These are phyloP conservation scores for Megaceryle alcyon DNA, from an alignment of 2,797 vertebrate genomes.

Conservation along the genomic window DNA sequence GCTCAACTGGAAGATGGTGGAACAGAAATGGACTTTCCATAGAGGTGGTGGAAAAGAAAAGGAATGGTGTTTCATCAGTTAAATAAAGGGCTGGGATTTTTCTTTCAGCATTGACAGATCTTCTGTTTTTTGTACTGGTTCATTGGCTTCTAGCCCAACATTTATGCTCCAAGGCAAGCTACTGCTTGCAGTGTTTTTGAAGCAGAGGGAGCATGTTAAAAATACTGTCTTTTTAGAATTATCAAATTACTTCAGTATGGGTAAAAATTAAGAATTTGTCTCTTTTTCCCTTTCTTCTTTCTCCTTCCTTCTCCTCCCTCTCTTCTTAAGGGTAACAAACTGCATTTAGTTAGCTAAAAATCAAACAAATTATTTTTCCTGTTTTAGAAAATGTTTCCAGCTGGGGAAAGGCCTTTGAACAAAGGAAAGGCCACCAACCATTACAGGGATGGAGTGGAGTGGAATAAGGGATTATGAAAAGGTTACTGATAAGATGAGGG, in stretches of 20 bases:
- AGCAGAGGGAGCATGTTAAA: background rate
- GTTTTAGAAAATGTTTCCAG: slow-evolving; percentile 43
- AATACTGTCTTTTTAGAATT: background rate
- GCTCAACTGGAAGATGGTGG: background rate
- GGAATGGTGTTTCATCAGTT: background rate
- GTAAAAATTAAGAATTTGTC: background rate
- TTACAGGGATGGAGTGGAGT: background rate
- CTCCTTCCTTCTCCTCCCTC: background rate
- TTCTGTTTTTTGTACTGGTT: slow-evolving; percentile 29
- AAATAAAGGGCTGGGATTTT: slow-evolving; percentile 11
- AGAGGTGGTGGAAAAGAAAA: slow-evolving; percentile 37
- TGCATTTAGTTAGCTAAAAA: background rate
- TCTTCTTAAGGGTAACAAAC: background rate
- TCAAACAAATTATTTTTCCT: background rate
- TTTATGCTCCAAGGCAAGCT: background rate
- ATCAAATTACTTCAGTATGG: background rate
- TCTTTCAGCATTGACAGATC: background rate
- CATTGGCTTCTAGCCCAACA: slow-evolving; percentile 31
- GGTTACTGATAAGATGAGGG: background rate
- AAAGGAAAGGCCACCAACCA: background rate
- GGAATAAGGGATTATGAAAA: slow-evolving; percentile 7
- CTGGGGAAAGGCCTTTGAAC: slow-evolving; percentile 37
- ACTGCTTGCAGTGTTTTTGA: background rate
- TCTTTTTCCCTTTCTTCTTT: background rate
- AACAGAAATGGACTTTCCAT: slow-evolving; percentile 50